Base-by-base conservation (phyloP, 2,797 vertebrate species). In the Allobates femoralis region DNA sequence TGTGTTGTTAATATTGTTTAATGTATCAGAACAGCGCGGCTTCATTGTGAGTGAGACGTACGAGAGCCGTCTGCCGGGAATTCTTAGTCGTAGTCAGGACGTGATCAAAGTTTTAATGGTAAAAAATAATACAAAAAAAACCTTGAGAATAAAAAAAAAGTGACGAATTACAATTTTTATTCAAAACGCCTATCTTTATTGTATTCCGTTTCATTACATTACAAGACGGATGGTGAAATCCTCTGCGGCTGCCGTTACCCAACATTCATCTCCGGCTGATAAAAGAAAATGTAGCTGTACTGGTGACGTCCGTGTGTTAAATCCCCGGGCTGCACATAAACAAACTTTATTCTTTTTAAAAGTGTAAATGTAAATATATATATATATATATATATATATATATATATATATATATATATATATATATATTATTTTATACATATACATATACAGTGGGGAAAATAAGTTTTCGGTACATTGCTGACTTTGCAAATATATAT, bases 321-420 rank as follows among this genome's bases (percentile, higher is more conserved):
- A 81, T 81, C 73, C 79, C 10, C 46, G 11, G 7, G 28, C 21
- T 53, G 62, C 79, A 86, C 81, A 75, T 81, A 81, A 78, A 81
- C 85, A 86, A 76, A 53, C 28, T 26, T 26, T n/a, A 21, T 56
- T 56, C 19, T 21, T 56, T 23, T 19, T 88, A 51, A 56, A 18
- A 90, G 89, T 80, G 55, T 30, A 80, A 90, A 91, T n/a, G n/a
- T n/a, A 87, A 69, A 82, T 90, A 85, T 80, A 56, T 46, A 11
- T 46, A 11, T 46, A 5, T 41, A 0, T 8, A 46, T 46, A 11
- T 5, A 41, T 41, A 41, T 41, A 41, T 46, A 3, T 46, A 46
- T 46, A 46, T 46, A 46, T 46, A 46, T 8, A 46, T 8, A 11
- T 46, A 11, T 46, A 5, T 46, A 11, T 46, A 5, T 46, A 11